Percentiles rank a stretch among this genome's conserved stretches.
Conservation (phyloP, 2,113 vertebrate genomes). For the Atractosteus spatula region DNA sequence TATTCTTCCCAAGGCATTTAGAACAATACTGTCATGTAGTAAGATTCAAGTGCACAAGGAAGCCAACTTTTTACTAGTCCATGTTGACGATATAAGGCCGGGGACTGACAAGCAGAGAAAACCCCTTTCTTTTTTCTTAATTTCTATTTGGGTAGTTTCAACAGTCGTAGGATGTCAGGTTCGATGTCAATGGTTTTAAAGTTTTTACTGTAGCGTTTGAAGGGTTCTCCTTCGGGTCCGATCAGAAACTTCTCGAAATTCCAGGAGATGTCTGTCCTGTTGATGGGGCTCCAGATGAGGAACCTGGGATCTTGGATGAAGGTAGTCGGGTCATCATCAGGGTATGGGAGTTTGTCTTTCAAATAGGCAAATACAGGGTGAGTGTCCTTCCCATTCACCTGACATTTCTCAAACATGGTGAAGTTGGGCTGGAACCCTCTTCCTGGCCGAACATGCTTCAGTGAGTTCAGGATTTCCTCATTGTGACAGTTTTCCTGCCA, state of each 20-base stretch:
- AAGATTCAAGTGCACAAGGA: conserved; percentile 63
- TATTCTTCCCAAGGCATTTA: conserved; percentile 61
- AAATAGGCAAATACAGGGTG: conserved; percentile 93
- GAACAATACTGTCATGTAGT: conserved; percentile 78
- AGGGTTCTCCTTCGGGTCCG: conserved; percentile 91
- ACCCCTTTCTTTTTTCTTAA: background rate
- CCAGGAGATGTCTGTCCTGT: conserved; percentile 86
- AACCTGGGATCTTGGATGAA: conserved; percentile 83
- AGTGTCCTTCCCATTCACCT: conserved; percentile 84
- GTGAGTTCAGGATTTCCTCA: conserved; percentile 82
- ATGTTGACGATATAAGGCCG: conserved; percentile 27
- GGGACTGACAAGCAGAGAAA: conserved; percentile 23
- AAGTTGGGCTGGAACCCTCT: conserved; percentile 82
- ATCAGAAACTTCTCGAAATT: conserved; percentile 98
- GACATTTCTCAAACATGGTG: conserved; percentile 85
- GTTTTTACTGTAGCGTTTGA: conserved; percentile 88
- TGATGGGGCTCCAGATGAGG: conserved; percentile 84
- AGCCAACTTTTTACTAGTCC: conserved; percentile 17
- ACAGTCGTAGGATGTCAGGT: conserved; percentile 87
- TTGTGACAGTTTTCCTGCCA: conserved; percentile 86
- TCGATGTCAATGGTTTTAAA: conserved; percentile 80
- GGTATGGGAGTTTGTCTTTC: conserved; percentile 88
- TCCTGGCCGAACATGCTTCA: conserved; percentile 88
- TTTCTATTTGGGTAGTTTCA: conserved; percentile 86
- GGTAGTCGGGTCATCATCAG: conserved; percentile 72